A percentile compares a stretch with the other conserved stretches of the same genome.
Evolutionary conservation across 2,797 vertebrate genomes (phyloP).

Genomic region (Chromis chromis): DNA sequence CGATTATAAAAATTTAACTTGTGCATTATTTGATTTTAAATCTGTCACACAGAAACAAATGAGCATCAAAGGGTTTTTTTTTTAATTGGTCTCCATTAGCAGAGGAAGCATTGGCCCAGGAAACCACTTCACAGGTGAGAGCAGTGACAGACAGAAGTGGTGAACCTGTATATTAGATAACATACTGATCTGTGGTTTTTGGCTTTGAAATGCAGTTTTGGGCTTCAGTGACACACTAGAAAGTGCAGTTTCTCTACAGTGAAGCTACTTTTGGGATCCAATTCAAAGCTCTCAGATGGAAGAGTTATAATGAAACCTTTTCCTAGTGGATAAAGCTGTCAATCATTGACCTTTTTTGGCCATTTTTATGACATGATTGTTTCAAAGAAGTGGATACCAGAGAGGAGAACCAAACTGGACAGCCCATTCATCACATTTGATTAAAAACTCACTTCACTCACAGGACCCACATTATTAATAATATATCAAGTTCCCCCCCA

Average conservation of each 20-base stretch:
- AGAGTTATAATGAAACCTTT: not conserved
- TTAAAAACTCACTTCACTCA: not conserved
- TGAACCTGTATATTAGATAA: not conserved
- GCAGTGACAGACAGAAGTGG: not conserved
- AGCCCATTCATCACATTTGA: not conserved
- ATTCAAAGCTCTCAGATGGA: not conserved
- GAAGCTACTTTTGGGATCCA: not conserved
- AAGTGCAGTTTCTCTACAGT: not conserved
- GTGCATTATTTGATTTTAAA: too few relatives aligned
- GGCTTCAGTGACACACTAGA: not conserved
- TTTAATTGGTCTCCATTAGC: not conserved
- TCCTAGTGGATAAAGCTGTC: not conserved
- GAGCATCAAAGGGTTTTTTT: not conserved
- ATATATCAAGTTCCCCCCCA: not conserved
- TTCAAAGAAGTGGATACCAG: not conserved
- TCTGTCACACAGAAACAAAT: too few relatives aligned
- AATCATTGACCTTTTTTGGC: not conserved
- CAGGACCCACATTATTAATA: not conserved
- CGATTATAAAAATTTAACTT: too few relatives aligned
- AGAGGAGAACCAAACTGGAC: not conserved
- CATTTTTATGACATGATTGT: not conserved
- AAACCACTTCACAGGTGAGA: slow-evolving; percentile 12
- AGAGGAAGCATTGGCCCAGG: not conserved
- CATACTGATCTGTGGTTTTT: not conserved
- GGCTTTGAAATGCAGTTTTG: not conserved